Base-by-base conservation (phyloP, 2,888 invertebrate genomes). In the Lacanobia wlatinum region DNA sequence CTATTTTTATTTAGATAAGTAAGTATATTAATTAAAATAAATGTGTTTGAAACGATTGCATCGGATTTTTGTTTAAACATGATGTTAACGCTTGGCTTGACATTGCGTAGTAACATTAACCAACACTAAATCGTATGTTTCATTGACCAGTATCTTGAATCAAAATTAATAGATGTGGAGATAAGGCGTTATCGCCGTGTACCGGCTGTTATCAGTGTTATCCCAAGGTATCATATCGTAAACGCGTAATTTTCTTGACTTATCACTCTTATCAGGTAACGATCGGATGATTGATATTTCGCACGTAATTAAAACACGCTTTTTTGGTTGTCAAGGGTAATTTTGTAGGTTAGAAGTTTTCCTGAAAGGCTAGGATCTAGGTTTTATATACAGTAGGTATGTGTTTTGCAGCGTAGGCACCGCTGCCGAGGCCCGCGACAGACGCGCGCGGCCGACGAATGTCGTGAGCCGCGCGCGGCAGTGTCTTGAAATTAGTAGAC, bases 181-280 rank as follows among this genome's bases (percentile, higher is more conserved):
- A 78, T 76, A 82, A 81, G 62, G 66, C 63, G 10, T 14, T 58
- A 70, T 79, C 59, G n/a, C 8, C 7, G 3, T 50, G 63, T 60
- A 55, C 21, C 16, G 4, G 3, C 23, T 38, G 28, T n/a, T 76
- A 76, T 79, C 79, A 16, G 7, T 46, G 38, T 65, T 58, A 77
- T 77, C 50, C 53, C 78, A 72, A 82, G 78, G 82, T 68, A 50
- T 50, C 48, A 34, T 70, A 53, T 40, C 58, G 43, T 59, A 66
- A 76, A 63, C 40, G 64, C 52, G 78, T 82, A 67, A 82, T 78
- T 78, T 62, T 55, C 28, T 28, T 48, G 34, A 40, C 18, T 72
- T 82, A 79, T 79, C 82, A 55, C 50, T 52, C 14, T 72, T 82
- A 79, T 79, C 82, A 58, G 55, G 48, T 55, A 23, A 76, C 58